A percentile compares a stretch with the other conserved stretches of the same genome.
Conservation (phyloP, 2,113 vertebrate genomes). For the Lota lota region DNA sequence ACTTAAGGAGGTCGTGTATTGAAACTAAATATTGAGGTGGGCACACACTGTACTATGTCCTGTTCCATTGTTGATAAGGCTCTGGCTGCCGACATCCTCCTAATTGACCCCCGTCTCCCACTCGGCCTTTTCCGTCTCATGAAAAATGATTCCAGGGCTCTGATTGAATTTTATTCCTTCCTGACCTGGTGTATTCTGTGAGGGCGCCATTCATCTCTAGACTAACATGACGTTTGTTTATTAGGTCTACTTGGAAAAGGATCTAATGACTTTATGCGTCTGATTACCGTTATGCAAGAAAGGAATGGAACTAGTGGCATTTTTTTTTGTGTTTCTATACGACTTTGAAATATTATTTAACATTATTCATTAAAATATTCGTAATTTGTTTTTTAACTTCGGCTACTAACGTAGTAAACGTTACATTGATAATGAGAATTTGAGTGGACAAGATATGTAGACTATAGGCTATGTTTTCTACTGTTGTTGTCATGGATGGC, state of each 20-base stretch:
- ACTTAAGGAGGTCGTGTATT: background rate
- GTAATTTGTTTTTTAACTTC: background rate
- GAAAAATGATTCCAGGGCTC: constrained; percentile 83
- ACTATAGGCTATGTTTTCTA: no score
- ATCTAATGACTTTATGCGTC: constrained; percentile 80
- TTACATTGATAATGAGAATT: background rate
- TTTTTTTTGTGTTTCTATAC: background rate
- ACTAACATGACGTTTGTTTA: constrained; percentile 94
- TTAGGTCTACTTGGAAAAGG: constrained; percentile 75
- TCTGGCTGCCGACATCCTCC: constrained; percentile 74
- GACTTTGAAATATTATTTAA: background rate
- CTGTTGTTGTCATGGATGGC: background rate
- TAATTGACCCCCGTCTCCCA: constrained; percentile 75
- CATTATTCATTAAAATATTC: background rate
- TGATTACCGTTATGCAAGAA: constrained; percentile 46
- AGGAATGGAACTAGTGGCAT: background rate
- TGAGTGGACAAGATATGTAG: background rate
- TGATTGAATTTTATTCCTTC: constrained; percentile 89
- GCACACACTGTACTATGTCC: constrained; percentile 34
- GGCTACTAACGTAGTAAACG: no score
- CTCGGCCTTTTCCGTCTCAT: constrained; percentile 78
- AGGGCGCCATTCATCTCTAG: constrained; percentile 87
- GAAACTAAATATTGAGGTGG: background rate
- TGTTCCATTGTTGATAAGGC: constrained; percentile 63
- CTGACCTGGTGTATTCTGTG: constrained; percentile 80